Base-by-base conservation (phyloP, 2,888 invertebrate genomes). In the Drepana falcataria region DNA sequence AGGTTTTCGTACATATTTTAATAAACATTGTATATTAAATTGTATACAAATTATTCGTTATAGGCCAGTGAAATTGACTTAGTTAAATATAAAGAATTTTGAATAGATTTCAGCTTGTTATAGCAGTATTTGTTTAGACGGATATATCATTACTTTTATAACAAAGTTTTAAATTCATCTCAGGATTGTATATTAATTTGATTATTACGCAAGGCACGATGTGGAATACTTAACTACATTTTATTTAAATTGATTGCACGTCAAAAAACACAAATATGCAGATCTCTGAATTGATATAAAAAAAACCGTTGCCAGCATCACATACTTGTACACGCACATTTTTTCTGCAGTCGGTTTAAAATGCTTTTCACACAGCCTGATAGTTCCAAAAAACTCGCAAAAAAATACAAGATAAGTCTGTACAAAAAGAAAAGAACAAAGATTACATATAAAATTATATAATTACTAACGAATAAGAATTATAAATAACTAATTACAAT, bases 181-280 rank as follows among this genome's bases (percentile, higher is more conserved):
- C n/a, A n/a, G n/a, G n/a, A 67, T 73, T 35, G 37, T 72, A 71
- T 69, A 69, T 63, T 61, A 74, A 76, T 77, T 78, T 81, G 81
- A 83, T 84, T 85, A 86, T 79, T 86, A 87, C 84, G 75, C 86
- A 90, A 90, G 89, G 89, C 89, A 90, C 90, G 80, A 83, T 73
- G 75, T 85, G 77, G 66, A 72, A 74, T 73, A 73, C 73, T 77
- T 78, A 78, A 65, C 68, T 76, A 79, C 70, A 70, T 77, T 77
- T 72, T 68, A 67, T 66, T 64, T 65, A 75, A 72, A 69, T 71
- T 68, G 72, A 82, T 80, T 82, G 81, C 79, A 79, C 79, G 62
- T 73, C 70, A 69, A 64, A 76, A 65, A 75, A 70, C 73, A 71
- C 60, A 63, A 66, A 75, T 66, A 75, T 80, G 79, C 88, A 89